Evolutionary conservation across 2,113 vertebrate genomes (phyloP).

Genomic region (Pluvianellus socialis): DNA sequence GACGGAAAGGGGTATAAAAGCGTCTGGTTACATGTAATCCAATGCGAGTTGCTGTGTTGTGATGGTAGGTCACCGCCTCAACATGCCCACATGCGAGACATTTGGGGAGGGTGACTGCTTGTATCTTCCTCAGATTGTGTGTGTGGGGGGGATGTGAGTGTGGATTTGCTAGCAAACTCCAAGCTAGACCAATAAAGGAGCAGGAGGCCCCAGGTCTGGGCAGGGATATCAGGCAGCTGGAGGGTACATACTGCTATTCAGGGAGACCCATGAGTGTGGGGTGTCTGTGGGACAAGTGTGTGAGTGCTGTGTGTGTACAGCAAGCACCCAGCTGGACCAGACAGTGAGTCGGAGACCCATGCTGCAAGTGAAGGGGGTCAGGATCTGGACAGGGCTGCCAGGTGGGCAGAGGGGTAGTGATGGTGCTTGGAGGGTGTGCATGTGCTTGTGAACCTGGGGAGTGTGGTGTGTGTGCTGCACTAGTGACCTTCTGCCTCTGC

Average conservation of each 20-base stretch:
- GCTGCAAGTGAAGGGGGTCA: accelerated
- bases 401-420: accelerated
- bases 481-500: not conserved
- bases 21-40: not conserved
- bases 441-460: not conserved
- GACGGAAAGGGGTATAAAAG: not conserved
- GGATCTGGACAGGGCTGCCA: accelerated
- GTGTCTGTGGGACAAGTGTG: not conserved
- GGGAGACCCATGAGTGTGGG: accelerated
- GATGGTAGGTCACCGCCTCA: too few relatives aligned
- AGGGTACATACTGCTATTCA: accelerated
- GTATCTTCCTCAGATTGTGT: not conserved
- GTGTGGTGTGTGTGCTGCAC: not conserved
- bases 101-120: not conserved
- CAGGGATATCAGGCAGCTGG: not conserved
- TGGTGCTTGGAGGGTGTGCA: accelerated
- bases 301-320: not conserved
- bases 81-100: not conserved
- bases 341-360: accelerated
- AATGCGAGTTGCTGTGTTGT: not conserved
- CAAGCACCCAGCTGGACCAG: not conserved
- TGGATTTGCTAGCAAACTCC: not conserved
- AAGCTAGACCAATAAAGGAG: not conserved
- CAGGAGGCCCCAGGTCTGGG: accelerated
- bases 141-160: accelerated